Base-by-base conservation (phyloP, 1,140 invertebrate species). In the Aphelinus certus region DNA sequence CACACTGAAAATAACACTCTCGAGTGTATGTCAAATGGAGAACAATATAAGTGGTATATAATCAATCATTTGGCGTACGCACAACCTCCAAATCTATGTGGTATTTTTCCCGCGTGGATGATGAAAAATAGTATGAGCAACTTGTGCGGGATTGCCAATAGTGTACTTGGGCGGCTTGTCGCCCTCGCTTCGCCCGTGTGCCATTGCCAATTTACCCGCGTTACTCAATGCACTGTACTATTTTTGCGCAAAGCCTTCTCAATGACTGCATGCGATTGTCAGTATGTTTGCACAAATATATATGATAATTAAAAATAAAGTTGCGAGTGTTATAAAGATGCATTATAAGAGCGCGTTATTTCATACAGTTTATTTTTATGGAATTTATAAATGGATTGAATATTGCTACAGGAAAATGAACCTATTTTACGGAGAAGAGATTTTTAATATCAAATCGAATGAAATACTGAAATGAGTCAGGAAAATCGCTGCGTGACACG, bases 241-340 rank as follows among this genome's bases (percentile, higher is more conserved):
- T 61, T 73, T 47, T 53, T 73, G 64, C 71, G 57, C 64, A 53
- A 60, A 73, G 62, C 70, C 61, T 72, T 64, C 66, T 73, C 65
- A 73, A n/a, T 43, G n/a, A 58, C 47, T 66, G 55, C 46, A 51
- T 58, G 49, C 2, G 65, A 65, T 7, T n/a, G 49, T 61, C 61
- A 2, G 49, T 55, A 67, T 47, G 48, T 62, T 70, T 71, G 51
- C 9, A 62, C 7, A 26, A 65, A 42, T n/a, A n/a, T 3, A 3
- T 3, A 65, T 65, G n/a, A 48, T 63, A 63, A 46, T 63, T 63
- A 4, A 63, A 63, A 48, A 3, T 7, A 48, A 63, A 47, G 2
- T 62, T 4, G 7, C 3, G 43, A 6, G 49, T 51, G 42, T 2
- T 55, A 9, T n/a, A 9, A 51, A 43, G 9, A 62, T 46, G 42